phyloP scores from a whole-genome alignment of 2,113 vertebrate genomes.

The Pelecanoides urinatrix region DNA sequence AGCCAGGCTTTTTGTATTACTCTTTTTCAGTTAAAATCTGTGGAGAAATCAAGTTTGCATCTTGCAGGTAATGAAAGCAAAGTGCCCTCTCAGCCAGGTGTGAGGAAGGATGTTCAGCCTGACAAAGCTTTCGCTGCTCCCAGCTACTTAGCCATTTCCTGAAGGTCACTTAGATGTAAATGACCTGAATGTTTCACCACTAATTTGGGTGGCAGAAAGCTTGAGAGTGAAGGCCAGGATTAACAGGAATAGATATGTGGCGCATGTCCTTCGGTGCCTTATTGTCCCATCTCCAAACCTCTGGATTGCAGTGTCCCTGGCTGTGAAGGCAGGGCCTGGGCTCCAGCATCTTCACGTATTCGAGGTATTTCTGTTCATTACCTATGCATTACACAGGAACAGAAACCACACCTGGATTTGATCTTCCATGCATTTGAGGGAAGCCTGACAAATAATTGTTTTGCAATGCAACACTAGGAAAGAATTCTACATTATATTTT shows the following conservation, averaged over 20 bases:
- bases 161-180: not conserved
- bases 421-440: rapidly evolving
- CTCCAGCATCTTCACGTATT: not conserved
- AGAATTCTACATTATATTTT: not conserved
- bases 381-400: not conserved
- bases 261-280: not conserved
- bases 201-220: constrained; percentile 10
- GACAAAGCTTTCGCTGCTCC: not conserved
- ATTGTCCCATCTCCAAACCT: not conserved
- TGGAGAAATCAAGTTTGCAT: not conserved
- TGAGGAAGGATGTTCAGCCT: not conserved
- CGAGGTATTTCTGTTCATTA: not conserved
- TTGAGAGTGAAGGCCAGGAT: not conserved
- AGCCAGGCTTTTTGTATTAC: not conserved
- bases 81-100: not conserved
- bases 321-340: not conserved
- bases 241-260: not conserved
- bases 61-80: not conserved
- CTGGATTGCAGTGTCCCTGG: not conserved
- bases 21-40: not conserved
- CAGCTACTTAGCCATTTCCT: not conserved
- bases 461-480: rapidly evolving
- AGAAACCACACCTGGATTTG: not conserved
- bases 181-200: not conserved
- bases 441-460: not conserved